Evolutionary conservation across 1,140 invertebrate genomes (phyloP).

Genomic region (Panagrolaimus sp.): DNA sequence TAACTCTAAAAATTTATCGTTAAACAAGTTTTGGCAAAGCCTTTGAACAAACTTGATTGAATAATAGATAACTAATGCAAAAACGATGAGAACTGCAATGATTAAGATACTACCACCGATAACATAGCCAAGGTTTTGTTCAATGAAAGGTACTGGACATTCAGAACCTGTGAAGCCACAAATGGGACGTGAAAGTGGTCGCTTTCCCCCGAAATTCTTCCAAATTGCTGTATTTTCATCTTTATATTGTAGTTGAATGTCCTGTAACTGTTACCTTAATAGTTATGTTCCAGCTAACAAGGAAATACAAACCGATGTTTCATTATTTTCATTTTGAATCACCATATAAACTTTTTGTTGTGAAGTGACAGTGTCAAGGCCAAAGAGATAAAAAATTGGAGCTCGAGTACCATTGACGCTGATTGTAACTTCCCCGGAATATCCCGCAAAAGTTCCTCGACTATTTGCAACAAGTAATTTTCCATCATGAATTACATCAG

Average conservation of each 20-base stretch:
- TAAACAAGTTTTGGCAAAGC: neutral
- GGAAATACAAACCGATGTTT: neutral
- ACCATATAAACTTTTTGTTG: neutral
- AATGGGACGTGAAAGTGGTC: constrained; percentile 10
- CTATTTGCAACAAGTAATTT: neutral
- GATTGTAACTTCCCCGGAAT: neutral
- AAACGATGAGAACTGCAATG: neutral
- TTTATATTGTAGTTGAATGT: neutral
- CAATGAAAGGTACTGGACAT: neutral
- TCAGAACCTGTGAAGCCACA: constrained; percentile 11
- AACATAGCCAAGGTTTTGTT: neutral
- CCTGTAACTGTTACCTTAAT: neutral
- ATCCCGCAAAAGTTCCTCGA: neutral
- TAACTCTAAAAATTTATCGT: neutral
- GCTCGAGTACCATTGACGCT: neutral
- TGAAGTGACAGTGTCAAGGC: neutral
- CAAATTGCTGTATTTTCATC: constrained; percentile 9
- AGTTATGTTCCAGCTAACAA: too few relatives aligned
- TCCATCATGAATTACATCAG: neutral
- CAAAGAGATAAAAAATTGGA: neutral
- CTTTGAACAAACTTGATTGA: neutral
- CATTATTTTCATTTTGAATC: neutral
- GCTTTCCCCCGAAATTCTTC: neutral
- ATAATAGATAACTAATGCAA: constrained; percentile 1
- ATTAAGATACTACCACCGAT: neutral